These are phyloP conservation scores for Lichenostomus cassidix DNA, from an alignment of 2,113 vertebrate genomes.

Conservation along the genomic window DNA sequence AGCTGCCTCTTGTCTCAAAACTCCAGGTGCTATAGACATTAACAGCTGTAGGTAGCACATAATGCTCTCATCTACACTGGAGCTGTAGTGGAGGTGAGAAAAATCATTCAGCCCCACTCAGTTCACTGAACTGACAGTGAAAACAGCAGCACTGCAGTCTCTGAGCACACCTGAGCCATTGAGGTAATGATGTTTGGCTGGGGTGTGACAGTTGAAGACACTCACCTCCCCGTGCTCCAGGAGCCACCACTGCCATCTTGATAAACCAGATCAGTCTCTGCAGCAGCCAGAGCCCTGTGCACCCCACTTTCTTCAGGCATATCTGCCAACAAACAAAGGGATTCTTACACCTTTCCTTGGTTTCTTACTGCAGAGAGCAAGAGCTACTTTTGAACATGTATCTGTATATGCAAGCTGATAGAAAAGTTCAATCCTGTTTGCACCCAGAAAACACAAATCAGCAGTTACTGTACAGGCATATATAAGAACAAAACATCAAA, in stretches of 20 bases:
- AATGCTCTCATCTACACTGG: neutral
- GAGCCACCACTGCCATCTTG: neutral
- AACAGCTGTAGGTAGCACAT: neutral
- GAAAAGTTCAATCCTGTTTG: neutral
- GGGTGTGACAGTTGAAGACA: neutral
- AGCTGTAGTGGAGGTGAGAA: neutral
- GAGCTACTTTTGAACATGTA: neutral
- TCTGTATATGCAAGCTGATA: neutral
- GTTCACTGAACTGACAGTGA: neutral
- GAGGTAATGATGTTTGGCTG: neutral
- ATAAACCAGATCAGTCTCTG: neutral
- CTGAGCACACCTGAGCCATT: neutral
- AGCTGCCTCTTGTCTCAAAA: neutral
- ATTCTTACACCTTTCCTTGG: neutral
- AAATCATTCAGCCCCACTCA: neutral
- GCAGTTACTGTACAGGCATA: neutral
- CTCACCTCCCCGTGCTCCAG: neutral
- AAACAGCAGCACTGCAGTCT: neutral
- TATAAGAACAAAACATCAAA: neutral
- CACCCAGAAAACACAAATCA: neutral
- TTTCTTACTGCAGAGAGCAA: neutral
- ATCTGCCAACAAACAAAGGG: neutral
- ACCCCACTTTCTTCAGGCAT: neutral
- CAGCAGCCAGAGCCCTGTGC: neutral
- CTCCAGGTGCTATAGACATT: neutral